Evolutionary conservation across 2,797 vertebrate species (phyloP).

Genomic region (Trachurus trachurus): DNA sequence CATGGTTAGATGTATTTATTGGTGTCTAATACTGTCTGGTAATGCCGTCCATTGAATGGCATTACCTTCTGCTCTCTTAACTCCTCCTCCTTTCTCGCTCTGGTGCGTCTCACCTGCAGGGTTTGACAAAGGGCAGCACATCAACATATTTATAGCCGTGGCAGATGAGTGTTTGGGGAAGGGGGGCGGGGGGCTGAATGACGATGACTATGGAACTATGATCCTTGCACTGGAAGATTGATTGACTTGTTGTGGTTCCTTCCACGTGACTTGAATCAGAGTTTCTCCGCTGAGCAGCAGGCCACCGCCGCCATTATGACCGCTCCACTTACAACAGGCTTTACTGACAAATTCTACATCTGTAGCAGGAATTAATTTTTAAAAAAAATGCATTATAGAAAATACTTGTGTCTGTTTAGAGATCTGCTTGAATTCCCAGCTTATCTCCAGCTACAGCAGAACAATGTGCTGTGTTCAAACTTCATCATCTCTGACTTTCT

Average conservation of each 20-base stretch:
- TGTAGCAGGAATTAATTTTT: conserved; percentile 37
- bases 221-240: conserved; percentile 83
- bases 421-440: conserved; percentile 63
- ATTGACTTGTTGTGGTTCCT: conserved; percentile 68
- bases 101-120: conserved; percentile 48
- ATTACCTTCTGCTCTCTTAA: conserved; percentile 83
- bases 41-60: conserved; percentile 95
- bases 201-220: conserved; percentile 75
- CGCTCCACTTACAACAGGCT: neutral
- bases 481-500: conserved; percentile 32
- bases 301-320: conserved; percentile 26
- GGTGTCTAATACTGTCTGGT: conserved; percentile 99
- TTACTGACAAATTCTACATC: conserved; percentile 1
- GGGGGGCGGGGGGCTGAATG: conserved; percentile 8
- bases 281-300: conserved; percentile 78
- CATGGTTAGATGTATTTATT: conserved; percentile 97
- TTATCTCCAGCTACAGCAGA: conserved; percentile 46
- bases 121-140: conserved; percentile 53
- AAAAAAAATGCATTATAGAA: conserved; percentile 14
- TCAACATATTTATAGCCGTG: conserved; percentile 52
- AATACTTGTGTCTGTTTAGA: conserved; percentile 36
- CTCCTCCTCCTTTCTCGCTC: conserved; percentile 71
- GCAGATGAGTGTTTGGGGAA: conserved; percentile 40
- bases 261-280: conserved; percentile 81
- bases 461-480: conserved; percentile 39